Conservation (phyloP, 2,797 vertebrate species). For the Sebastes kiyomatsui region DNA sequence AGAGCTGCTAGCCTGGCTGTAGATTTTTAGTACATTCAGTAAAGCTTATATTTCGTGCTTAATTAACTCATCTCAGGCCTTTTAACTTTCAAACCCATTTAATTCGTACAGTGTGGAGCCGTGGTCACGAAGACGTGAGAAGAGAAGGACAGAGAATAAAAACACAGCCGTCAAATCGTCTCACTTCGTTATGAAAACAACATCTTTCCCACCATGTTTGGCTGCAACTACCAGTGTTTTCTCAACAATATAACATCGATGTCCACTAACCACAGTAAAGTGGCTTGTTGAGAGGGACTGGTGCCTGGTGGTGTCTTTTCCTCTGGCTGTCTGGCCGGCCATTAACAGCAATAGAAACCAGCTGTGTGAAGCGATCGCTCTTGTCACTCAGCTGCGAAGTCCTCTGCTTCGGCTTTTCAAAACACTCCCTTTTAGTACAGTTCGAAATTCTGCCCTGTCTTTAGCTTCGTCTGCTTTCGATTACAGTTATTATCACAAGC, state of each 20-base stretch:
- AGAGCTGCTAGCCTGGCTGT: background rate
- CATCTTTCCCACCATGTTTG: constrained; percentile 21
- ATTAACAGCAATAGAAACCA: constrained; percentile 74
- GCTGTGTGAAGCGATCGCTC: constrained; percentile 68
- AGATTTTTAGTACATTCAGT: background rate
- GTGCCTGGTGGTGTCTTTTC: constrained; percentile 60
- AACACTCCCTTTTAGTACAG: constrained; percentile 63
- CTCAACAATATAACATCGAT: constrained; percentile 43
- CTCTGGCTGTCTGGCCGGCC: constrained; percentile 45
- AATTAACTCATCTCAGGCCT: background rate
- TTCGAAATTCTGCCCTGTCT: constrained; percentile 60
- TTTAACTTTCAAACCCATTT: background rate
- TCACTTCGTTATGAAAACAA: constrained; percentile 30
- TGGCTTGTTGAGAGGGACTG: constrained; percentile 54
- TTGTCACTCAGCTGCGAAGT: constrained; percentile 61
- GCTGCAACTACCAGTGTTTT: constrained; percentile 42
- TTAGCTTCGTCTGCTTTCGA: constrained; percentile 73
- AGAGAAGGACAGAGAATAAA: constrained; percentile 9
- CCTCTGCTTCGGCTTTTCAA: constrained; percentile 64
- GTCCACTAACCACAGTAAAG: constrained; percentile 53
- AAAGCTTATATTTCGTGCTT: background rate
- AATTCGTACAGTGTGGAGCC: background rate
- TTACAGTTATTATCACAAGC: constrained; percentile 83
- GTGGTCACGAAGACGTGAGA: background rate
- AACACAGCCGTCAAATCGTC: constrained; percentile 14